Evolutionary conservation across 2,797 vertebrate genomes (phyloP).

Genomic region (Amazonetta brasiliensis): DNA sequence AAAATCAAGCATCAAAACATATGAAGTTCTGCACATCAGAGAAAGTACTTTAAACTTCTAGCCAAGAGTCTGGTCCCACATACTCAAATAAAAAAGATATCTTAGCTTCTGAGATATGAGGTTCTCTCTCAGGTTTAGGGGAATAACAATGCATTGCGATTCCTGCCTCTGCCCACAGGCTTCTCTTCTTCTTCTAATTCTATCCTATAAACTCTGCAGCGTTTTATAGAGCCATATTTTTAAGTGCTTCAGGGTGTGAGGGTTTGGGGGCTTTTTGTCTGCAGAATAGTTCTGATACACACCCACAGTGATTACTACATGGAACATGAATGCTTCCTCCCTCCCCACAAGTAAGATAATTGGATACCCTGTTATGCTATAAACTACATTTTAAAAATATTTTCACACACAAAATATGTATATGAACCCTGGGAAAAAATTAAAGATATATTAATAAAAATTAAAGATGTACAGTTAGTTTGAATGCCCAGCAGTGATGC

Average conservation of each 20-base stretch:
- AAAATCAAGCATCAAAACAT: neutral
- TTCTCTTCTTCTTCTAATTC: neutral
- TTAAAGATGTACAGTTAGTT: neutral
- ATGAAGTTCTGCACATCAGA: neutral
- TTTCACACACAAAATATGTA: neutral
- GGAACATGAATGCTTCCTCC: neutral
- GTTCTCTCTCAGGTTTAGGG: neutral
- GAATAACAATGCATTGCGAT: neutral
- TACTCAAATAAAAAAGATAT: neutral
- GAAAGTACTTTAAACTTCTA: neutral
- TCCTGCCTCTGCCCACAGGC: neutral
- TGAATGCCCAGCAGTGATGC: neutral
- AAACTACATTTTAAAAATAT: neutral
- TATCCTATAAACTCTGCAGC: neutral
- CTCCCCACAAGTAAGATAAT: neutral
- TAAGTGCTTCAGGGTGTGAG: neutral
- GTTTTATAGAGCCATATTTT: neutral
- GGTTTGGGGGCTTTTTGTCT: neutral
- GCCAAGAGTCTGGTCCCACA: neutral
- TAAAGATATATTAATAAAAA: neutral
- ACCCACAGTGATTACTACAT: neutral
- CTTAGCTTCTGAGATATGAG: neutral
- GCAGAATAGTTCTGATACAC: neutral
- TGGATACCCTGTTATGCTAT: neutral
- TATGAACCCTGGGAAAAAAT: neutral